These are phyloP conservation scores for Cephus cinctus DNA, from an alignment of 1,140 invertebrate genomes.

Conservation along the genomic window DNA sequence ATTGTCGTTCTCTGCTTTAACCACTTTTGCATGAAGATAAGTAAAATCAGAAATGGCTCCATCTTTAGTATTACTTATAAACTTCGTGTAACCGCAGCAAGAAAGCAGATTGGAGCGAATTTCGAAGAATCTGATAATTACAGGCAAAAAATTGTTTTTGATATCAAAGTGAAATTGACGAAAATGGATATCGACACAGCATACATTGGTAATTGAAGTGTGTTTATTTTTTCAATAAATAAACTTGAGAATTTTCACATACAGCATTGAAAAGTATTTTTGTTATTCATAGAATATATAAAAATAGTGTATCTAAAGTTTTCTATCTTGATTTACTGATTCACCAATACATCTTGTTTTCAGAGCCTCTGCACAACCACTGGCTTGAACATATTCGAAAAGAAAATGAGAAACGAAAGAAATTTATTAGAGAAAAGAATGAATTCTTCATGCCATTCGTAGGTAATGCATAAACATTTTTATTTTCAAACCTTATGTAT, in stretches of 20 bases:
- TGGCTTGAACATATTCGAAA: conserved; percentile 36
- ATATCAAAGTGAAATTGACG: no score
- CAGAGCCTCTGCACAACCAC: conserved; percentile 33
- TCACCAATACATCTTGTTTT: conserved; percentile 4
- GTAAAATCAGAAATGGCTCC: no score
- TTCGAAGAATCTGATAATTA: no score
- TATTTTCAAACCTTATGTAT: background rate
- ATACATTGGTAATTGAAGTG: conserved; percentile 25
- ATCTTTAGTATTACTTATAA: no score
- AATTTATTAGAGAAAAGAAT: conserved; percentile 15
- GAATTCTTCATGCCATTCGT: conserved; percentile 33
- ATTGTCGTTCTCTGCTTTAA: no score
- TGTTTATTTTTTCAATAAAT: background rate
- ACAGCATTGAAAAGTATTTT: background rate
- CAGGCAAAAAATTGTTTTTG: no score
- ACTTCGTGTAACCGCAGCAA: no score
- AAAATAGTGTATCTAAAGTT: conserved; percentile 1
- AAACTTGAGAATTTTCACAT: background rate
- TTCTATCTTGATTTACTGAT: background rate
- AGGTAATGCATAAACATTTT: conserved; percentile 24
- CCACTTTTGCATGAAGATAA: no score
- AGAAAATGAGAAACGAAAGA: conserved; percentile 22
- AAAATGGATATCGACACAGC: conserved; percentile 29
- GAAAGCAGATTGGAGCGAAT: no score
- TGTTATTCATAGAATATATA: background rate